Percentiles rank a stretch among this genome's conserved stretches.
Conservation (phyloP, 2,888 invertebrate species). For the Meandrusa payeni region DNA sequence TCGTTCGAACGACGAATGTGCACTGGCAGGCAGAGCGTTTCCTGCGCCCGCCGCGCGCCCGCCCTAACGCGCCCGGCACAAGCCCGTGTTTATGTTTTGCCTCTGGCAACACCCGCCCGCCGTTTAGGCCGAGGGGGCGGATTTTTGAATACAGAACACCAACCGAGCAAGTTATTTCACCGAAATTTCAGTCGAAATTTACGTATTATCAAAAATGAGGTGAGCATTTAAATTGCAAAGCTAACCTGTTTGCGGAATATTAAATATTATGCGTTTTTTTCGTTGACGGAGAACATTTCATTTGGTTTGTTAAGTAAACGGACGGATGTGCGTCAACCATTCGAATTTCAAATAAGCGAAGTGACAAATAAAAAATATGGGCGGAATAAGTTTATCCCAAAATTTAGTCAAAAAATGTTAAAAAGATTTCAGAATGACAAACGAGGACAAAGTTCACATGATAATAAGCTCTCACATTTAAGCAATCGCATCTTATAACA, state of each 20-base stretch:
- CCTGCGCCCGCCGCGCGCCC: constrained; percentile 48
- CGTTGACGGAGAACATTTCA: constrained; percentile 11
- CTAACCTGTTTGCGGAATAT: constrained; percentile 12
- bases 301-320: constrained; percentile 11
- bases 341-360: constrained; percentile 11
- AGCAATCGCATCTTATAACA: too few relatives aligned
- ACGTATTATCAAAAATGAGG: constrained; percentile 5
- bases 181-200: constrained; percentile 5
- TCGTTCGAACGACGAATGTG: constrained; percentile 56
- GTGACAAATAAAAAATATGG: too few relatives aligned
- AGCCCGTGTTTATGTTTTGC: constrained; percentile 48
- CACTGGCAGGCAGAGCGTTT: constrained; percentile 51
- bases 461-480: too few relatives aligned
- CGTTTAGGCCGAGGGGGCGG: constrained; percentile 25
- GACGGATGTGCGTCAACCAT: background rate
- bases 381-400: too few relatives aligned
- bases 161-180: constrained; percentile 2
- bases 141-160: constrained; percentile 16
- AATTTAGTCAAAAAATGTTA: too few relatives aligned
- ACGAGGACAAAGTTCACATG: too few relatives aligned
- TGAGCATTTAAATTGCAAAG: constrained; percentile 15
- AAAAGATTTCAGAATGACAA: too few relatives aligned
- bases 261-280: constrained; percentile 5
- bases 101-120: constrained; percentile 37
- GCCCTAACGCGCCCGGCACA: constrained; percentile 43